Percentiles rank a stretch among this genome's conserved stretches.
Conservation (phyloP, 2,113 vertebrate species). For the Helogale parvula region DNA sequence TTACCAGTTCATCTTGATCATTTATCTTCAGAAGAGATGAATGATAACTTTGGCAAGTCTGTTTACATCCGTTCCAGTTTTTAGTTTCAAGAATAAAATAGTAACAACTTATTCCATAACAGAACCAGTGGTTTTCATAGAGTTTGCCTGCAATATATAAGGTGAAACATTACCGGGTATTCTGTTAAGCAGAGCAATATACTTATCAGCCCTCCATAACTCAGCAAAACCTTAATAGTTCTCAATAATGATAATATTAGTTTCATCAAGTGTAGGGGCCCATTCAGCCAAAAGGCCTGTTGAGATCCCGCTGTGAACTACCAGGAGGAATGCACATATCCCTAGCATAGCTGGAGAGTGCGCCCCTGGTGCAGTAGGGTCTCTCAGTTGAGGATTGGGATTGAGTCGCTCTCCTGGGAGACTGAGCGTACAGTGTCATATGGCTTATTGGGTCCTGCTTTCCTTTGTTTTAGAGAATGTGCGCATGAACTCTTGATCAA, state of each 20-base stretch:
- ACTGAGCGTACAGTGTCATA: too few relatives aligned
- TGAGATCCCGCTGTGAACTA: too few relatives aligned
- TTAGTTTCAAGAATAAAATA: neutral
- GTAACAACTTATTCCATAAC: constrained; percentile 48
- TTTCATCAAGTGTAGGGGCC: neutral
- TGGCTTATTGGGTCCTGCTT: too few relatives aligned
- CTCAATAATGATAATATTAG: neutral
- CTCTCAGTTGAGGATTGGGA: too few relatives aligned
- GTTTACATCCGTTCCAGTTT: neutral
- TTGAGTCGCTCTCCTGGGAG: too few relatives aligned
- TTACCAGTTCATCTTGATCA: constrained; percentile 31
- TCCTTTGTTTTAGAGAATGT: too few relatives aligned
- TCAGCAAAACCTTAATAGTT: neutral
- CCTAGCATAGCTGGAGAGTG: too few relatives aligned
- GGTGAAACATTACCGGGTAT: neutral
- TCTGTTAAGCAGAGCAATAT: neutral
- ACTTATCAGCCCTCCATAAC: neutral
- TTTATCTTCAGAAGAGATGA: constrained; percentile 57
- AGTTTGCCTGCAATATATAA: neutral
- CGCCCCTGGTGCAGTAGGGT: too few relatives aligned
- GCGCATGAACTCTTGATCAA: too few relatives aligned
- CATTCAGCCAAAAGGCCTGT: too few relatives aligned
- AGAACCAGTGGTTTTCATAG: neutral
- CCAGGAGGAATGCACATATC: too few relatives aligned
- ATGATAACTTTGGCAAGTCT: neutral